Base-by-base conservation (phyloP, 2,113 vertebrate genomes). In the Fregata magnificens region DNA sequence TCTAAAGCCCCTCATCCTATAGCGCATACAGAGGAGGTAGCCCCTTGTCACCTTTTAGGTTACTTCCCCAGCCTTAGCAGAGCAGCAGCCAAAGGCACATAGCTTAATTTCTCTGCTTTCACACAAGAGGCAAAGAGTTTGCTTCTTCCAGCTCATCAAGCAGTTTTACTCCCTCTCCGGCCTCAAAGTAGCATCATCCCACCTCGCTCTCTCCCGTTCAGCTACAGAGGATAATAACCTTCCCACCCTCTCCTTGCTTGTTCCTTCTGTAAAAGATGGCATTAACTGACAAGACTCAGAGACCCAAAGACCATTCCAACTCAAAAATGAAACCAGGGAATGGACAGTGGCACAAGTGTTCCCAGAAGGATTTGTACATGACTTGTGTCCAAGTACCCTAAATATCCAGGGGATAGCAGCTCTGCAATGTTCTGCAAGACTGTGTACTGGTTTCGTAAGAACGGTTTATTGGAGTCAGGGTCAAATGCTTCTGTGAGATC, bases 361-460 rank as follows among this genome's bases (percentile, higher is more conserved):
- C 67, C 63, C 95, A 59, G 82, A 77, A 85, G 58, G 32, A 80
- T 72, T 7, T 73, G 42, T 8, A 45, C 50, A 56, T 34, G 18
- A 58, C 73, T 95, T 85, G 66, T 42, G 20, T 40, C n/a, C 78
- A 80, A 85, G 58, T 65, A 42, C 31, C 24, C 53, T 66, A n/a
- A 82, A 65, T 16, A 76, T 31, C 38, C 65, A 86, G 55, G 38
- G 47, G 42, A 61, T 0, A 95, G 78, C 55, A 96, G 84, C 67
- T 82, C 78, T 80, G 58, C 67, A 86, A 13, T 42, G 77, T 55
- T 84, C 81, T 87, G 89, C 78, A 97, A 95, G 71, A 86, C 52
- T 8, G 1, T 47, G 36, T 5, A 28, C 56, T 52, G 36, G 40
- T 93, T 95, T 94, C 2, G 0, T 70, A 90, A 92, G 74, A 89